Conservation (phyloP, 2,888 invertebrate species). For the Chloroclystis v-ata region DNA sequence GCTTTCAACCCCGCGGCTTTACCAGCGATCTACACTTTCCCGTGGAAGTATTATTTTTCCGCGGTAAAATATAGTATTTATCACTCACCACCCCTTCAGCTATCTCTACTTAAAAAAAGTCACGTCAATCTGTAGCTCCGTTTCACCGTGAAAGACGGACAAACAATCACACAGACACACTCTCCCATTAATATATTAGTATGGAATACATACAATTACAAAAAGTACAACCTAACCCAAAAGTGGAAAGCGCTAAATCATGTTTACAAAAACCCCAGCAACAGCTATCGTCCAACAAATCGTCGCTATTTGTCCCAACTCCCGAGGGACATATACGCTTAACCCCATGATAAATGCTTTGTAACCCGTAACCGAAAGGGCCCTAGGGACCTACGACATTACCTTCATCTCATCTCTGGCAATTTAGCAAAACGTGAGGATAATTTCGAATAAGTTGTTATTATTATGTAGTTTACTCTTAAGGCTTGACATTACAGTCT, state of each 20-base stretch:
- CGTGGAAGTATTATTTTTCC: too few species aligned
- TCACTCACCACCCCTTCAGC: too few species aligned
- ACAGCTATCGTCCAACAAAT: constrained; percentile 15
- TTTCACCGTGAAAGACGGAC: too few species aligned
- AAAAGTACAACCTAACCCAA: neutral
- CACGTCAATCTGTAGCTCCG: too few species aligned
- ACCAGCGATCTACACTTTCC: too few species aligned
- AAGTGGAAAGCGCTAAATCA: neutral
- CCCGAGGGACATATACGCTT: constrained; percentile 17
- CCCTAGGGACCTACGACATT: constrained; percentile 17
- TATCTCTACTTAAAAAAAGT: too few species aligned
- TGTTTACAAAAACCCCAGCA: constrained; percentile 3
- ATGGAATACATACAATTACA: too few species aligned
- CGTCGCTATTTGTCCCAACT: constrained; percentile 15
- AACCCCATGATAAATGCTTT: constrained; percentile 22
- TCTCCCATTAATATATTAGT: too few species aligned
- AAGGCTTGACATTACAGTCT: neutral
- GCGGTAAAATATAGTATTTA: too few species aligned
- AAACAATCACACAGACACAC: too few species aligned
- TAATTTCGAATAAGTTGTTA: neutral
- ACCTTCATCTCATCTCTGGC: constrained; percentile 10
- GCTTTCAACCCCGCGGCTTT: too few species aligned
- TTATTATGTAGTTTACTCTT: neutral
- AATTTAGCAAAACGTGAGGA: neutral
- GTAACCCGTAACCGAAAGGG: constrained; percentile 13